These are phyloP conservation scores for Halcyon smyrnensis DNA, from an alignment of 2,797 vertebrate species.

Conservation along the genomic window DNA sequence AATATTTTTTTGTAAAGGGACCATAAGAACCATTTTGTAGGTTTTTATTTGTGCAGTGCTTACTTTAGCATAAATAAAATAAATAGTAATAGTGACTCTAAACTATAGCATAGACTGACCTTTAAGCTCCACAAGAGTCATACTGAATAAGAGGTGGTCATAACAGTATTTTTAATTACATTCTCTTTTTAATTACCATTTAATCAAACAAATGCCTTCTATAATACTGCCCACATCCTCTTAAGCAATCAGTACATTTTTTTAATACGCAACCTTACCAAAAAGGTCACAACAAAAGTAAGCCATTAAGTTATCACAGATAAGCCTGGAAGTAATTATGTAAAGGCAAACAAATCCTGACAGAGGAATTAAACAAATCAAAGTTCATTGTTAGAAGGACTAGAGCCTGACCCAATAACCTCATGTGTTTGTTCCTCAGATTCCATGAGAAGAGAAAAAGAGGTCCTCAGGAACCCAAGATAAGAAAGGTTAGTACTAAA, in stretches of 20 bases:
- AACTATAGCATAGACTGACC: not conserved
- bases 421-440: slow-evolving; percentile 49
- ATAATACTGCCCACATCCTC: slow-evolving; percentile 50
- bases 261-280: slow-evolving; percentile 42
- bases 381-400: slow-evolving; percentile 64
- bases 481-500: slow-evolving; percentile 45
- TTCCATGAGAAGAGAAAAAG: slow-evolving; percentile 48
- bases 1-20: not conserved
- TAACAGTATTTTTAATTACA: slow-evolving; percentile 38
- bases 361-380: slow-evolving; percentile 71
- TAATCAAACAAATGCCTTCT: slow-evolving; percentile 48
- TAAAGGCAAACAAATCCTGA: slow-evolving; percentile 71
- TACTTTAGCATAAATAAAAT: not conserved
- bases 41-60: not conserved
- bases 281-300: slow-evolving; percentile 64
- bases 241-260: slow-evolving; percentile 13
- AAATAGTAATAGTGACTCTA: slow-evolving; percentile 7
- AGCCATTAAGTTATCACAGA: slow-evolving; percentile 70
- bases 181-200: slow-evolving; percentile 48
- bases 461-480: slow-evolving; percentile 34
- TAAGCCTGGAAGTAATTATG: slow-evolving; percentile 73
- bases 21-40: not conserved
- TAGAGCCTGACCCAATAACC: slow-evolving; percentile 57
- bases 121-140: not conserved
- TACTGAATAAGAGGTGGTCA: not conserved